These are phyloP conservation scores for Clytia hemisphaerica DNA, from an alignment of 30 jellyfish, hydroid and myxozoan species.

Conservation along the genomic window DNA sequence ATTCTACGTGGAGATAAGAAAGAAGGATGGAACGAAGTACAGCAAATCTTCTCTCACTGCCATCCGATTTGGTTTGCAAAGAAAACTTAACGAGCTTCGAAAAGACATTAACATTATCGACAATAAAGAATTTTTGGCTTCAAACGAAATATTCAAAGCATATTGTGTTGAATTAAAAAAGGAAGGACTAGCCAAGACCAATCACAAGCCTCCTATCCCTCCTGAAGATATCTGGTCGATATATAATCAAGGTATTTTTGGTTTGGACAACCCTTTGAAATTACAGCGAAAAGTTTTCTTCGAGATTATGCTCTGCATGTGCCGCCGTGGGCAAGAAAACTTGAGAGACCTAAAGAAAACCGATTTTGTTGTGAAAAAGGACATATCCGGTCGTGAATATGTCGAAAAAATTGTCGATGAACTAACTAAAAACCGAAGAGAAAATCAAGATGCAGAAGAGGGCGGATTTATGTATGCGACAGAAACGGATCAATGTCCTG, in stretches of 20 bases:
- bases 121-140: too few relatives aligned
- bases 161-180: too few relatives aligned
- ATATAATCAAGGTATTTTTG: background rate
- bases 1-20: too few relatives aligned
- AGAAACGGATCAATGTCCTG: constrained; percentile 1
- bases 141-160: too few relatives aligned
- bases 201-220: constrained; percentile 15
- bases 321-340: constrained; percentile 13
- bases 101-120: too few relatives aligned
- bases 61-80: too few relatives aligned
- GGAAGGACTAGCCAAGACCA: background rate
- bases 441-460: constrained; percentile 4
- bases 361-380: background rate
- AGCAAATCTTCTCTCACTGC: too few relatives aligned
- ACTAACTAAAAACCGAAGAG: constrained; percentile 7
- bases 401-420: background rate
- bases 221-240: background rate
- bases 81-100: too few relatives aligned
- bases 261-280: background rate
- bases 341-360: background rate
- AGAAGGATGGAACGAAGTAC: too few relatives aligned
- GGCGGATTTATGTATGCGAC: background rate
- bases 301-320: background rate
- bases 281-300: constrained; percentile 1
- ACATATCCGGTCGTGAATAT: background rate